Evolutionary conservation across 2,888 invertebrate species (phyloP), one percentile per base, ranked within the genome.

Genomic region (Iphiclides podalirius): DNA sequence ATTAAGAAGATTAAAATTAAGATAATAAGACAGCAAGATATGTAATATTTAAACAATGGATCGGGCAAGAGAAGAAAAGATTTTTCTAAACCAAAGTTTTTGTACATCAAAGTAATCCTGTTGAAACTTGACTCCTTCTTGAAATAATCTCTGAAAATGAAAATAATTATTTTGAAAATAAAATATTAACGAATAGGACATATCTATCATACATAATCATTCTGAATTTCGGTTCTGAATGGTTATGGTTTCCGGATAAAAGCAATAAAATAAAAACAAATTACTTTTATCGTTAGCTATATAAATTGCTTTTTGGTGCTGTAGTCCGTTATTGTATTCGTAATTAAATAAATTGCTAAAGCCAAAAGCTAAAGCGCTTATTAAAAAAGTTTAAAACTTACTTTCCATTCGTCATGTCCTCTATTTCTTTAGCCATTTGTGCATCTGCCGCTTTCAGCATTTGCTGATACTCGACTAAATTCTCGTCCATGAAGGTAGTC

Each of bases 371-470:
- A n/a, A n/a, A n/a, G n/a, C n/a, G n/a, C n/a, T n/a, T n/a, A n/a
- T n/a, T n/a, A n/a, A n/a, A n/a, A n/a, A n/a, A n/a, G n/a, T n/a
- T 20, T 20, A 6, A 20, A 4, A 72, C 81, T 59, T 67, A 88
- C 86, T 94, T 94, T 52, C 94, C 94, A 54, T 95, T 91, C n/a
- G 94, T 94, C 94, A 96, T 95, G 59, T 93, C 92, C 59, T 95
- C 93, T 56, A 96, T 94, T 58, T 94, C 94, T 26, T 93, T 90
- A 43, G 93, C 92, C 94, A 96, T 95, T 68, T 94, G 93, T 6
- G 92, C 90, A 67, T 95, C 88, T 4, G 94, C 94, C n/a, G 90
- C 89, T 65, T 90, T 91, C 45, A 93, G 72, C 89, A 92, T 91
- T 66, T 92, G 90, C 59, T 92, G 90, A 65, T 92, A 93, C 64